Evolutionary conservation across 2,797 vertebrate species (phyloP), one percentile per base, ranked within the genome.

Genomic region (Podarcis siculus): DNA sequence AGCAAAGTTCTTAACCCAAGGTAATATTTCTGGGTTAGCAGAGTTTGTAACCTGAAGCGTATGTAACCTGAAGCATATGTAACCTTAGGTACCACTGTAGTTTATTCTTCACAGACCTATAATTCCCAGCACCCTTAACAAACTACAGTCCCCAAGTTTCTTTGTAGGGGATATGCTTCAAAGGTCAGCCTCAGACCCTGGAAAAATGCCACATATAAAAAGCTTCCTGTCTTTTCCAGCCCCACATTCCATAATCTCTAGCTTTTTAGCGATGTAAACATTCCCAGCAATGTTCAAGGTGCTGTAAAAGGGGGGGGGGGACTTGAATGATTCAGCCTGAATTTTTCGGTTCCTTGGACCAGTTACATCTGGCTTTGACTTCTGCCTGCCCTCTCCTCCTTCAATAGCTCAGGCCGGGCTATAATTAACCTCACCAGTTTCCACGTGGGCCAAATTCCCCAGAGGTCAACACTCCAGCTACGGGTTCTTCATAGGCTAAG

Each of bases 341-440:
- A 49, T 15, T 45, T 15, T 58, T 79, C n/a, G 64, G 4, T 79
- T 71, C 19, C 73, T 15, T 1, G 30, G 21, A 32, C 32, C 3
- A 25, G 35, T 61, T 30, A 61, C 32, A 39, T 73, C 69, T 72
- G 35, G 2, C 17, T 32, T 71, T 39, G 61, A 12, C 23, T 25
- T n/a, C 82, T 39, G 64, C 35, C 13, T 45, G 32, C 23, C 27
- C 17, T 12, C 35, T 35, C 30, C 27, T 78, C 32, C 79, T 72
- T 66, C 21, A 66, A 27, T 25, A 39, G 25, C 67, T 75, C 78
- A 15, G 3, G 2, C 71, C 2, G 39, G 61, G 42, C 88, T 89
- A 89, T 86, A 89, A 89, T 89, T 89, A 89, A 82, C 88, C 39
- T 88, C 55, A 39, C 66, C 42, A 79, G 25, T 23, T 39, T n/a